Evolutionary conservation across 2,113 vertebrate genomes (phyloP), one percentile per base, ranked within the genome.

Genomic region (Equus przewalskii): DNA sequence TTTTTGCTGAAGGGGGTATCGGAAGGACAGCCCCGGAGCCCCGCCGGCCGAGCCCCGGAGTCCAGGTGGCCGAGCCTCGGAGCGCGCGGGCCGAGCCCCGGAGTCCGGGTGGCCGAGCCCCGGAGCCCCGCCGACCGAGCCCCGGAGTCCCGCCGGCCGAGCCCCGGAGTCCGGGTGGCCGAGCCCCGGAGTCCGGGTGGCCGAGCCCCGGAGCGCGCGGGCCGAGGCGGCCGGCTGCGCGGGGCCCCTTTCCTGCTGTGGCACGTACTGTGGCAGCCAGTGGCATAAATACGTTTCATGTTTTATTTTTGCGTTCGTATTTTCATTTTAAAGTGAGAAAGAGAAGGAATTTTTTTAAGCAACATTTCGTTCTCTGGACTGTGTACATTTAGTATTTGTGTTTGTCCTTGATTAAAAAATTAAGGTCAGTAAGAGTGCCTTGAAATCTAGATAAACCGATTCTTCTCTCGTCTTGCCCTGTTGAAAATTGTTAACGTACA

Each of bases 261-360:
- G 70, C 36, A 85, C 22, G 28, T 92, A 76, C 11, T 36, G 2
- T 65, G 83, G 79, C 21, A 84, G 26, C 44, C 22, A 33, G 4
- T 91, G 49, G n/a, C 89, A 33, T 83, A 82, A 65, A 19, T 81
- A 30, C 0, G 7, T 65, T 67, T 82, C 24, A 16, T 72, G 3
- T 79, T 92, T 96, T 85, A 3, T 36, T 72, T 84, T 89, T 78
- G 6, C 21, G 22, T 67, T 79, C 22, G 3, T 73, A 67, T 89
- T 94, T 89, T 97, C 81, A 86, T 90, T 83, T 78, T 89, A 62
- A 87, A 85, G 19, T 78, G 22, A 49, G 10, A 54, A 85, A 78
- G 21, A 41, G 30, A 86, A 62, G 10, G 14, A 65, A 41, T 86
- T 81, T 51, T 46, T 76, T 93, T 51, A 94, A 94, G 54, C 33